Evolutionary conservation across 92 coral and sea anemone species (phyloP), one percentile per base, ranked within the genome.

Genomic region (Epizoanthus stellaris): DNA sequence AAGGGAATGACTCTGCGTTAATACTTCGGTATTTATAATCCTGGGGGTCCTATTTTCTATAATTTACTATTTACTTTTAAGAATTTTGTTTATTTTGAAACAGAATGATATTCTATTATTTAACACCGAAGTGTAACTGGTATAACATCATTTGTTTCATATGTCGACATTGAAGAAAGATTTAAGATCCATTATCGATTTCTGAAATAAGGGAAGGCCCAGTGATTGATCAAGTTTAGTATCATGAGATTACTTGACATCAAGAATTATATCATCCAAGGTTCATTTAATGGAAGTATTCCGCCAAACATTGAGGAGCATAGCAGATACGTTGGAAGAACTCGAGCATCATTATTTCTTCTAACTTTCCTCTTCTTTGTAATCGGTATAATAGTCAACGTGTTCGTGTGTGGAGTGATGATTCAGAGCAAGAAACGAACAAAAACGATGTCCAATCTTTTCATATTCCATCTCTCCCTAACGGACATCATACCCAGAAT

Each of bases 381-480:
- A 20, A 12, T 40, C 17, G 82, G 82, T 16, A 76, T 76, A 76
- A 53, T 34, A 16, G 56, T 76, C 10, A 76, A 76, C 14, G 69
- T 45, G 16, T 38, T 60, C 4, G 82, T 76, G 30, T 76, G 82
- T 19, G 36, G 69, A 10, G 82, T 76, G 69, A 76, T 76, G 54
- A 59, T 76, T 38, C 54, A 68, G 40, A 54, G 68, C 54, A 76
- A 59, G 45, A 76, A 76, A 76, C 39, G 47, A 60, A 58, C 69
- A 38, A 76, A 40, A n/a, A 58, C 82, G 19, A 17, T 59, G 12
- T 76, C 82, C 11, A 76, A 76, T 20, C 69, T 59, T 59, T 76
- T 76, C 42, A 60, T 76, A 36, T 60, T 76, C 19, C 82, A 76
- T 39, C 70, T 76, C 21, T 76, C 82, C 14, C 56, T 76, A 4